phyloP scores from a whole-genome alignment of 2,797 vertebrate genomes.

The Steatocranus sp. region DNA sequence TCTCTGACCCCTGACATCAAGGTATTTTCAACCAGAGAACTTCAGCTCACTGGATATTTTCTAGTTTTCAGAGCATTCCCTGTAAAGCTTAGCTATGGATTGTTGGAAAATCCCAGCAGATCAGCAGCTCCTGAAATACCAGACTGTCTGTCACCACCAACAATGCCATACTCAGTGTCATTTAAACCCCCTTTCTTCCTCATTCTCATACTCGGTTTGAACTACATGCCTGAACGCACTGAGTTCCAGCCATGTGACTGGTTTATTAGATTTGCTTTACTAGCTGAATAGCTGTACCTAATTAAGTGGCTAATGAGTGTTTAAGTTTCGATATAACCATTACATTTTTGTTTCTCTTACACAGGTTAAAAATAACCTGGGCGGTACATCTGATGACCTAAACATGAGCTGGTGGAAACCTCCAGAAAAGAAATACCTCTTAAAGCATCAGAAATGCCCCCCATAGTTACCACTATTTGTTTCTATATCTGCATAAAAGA shows the following conservation, averaged over 20 bases:
- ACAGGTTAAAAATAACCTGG: neutral
- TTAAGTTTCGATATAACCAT: neutral
- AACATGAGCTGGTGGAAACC: neutral
- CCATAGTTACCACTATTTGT: neutral
- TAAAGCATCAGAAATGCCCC: neutral
- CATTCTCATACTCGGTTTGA: fast-evolving
- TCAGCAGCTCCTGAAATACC: neutral
- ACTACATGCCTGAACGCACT: fast-evolving
- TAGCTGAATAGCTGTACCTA: neutral
- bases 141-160: neutral
- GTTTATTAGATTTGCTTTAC: neutral
- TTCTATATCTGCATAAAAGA: neutral
- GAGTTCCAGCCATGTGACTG: neutral
- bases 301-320: neutral
- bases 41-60: neutral
- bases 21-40: fast-evolving
- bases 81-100: neutral
- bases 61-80: fast-evolving
- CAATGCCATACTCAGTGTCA: neutral
- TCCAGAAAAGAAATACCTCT: neutral
- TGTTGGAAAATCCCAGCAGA: neutral
- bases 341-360: neutral
- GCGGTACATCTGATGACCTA: neutral
- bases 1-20: neutral
- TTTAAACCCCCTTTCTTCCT: neutral